Conservation (phyloP, 2,888 invertebrate species). For the Drosophila acutilabella region DNA sequence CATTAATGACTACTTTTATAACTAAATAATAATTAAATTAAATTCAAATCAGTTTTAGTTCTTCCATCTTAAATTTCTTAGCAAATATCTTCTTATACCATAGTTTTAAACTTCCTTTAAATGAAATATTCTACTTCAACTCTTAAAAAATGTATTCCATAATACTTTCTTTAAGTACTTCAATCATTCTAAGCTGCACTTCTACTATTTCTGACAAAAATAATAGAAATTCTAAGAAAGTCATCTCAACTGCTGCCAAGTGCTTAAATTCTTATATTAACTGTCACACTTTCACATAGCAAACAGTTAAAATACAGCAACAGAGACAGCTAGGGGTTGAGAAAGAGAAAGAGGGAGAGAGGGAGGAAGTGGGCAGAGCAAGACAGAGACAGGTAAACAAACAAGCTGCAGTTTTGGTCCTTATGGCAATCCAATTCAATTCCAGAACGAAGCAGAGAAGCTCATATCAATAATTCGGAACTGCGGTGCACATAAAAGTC, state of each 20-base stretch:
- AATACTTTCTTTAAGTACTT: background rate
- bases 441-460: conserved; percentile 24
- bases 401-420: conserved; percentile 21
- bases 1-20: no score
- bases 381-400: conserved; percentile 1
- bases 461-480: conserved; percentile 77
- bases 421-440: conserved; percentile 58
- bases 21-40: no score
- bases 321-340: background rate
- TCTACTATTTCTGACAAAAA: conserved; percentile 8
- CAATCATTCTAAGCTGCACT: background rate
- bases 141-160: no score
- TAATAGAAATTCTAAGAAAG: conserved; percentile 15
- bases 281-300: conserved; percentile 39
- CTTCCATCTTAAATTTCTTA: no score
- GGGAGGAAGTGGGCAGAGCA: background rate
- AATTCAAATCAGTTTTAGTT: no score
- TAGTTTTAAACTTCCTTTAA: no score
- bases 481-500: conserved; percentile 76
- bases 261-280: conserved; percentile 44
- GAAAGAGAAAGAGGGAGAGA: background rate
- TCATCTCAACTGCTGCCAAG: conserved; percentile 26
- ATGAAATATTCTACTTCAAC: no score
- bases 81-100: no score
- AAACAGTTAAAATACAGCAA: conserved; percentile 13